Conservation (phyloP, 2,888 invertebrate species). For the Macaria liturata region DNA sequence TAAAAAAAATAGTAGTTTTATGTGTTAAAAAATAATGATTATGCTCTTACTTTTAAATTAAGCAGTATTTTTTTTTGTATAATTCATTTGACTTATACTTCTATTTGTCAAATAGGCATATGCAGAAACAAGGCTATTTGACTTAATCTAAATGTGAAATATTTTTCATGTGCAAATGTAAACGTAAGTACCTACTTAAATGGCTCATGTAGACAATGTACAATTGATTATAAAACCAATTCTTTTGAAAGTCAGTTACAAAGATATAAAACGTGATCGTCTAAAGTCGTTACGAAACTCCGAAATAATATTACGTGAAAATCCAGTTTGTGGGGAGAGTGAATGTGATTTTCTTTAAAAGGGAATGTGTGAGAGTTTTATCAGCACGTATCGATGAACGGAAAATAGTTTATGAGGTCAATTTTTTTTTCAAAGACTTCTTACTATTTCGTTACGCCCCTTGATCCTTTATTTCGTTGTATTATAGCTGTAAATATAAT, state of each 20-base stretch:
- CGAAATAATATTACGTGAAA: constrained; percentile 34
- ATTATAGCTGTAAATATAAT: too few relatives aligned
- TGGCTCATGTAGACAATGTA: too few relatives aligned
- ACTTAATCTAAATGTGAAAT: too few relatives aligned
- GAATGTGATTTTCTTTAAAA: constrained; percentile 29
- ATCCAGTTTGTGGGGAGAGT: constrained; percentile 27
- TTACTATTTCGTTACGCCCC: constrained; percentile 6
- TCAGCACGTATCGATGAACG: constrained; percentile 34
- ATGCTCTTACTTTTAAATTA: too few relatives aligned
- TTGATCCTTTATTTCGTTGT: neutral
- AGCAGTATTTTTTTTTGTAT: too few relatives aligned
- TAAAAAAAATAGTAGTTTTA: too few relatives aligned
- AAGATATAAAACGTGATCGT: constrained; percentile 31
- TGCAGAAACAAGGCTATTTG: too few relatives aligned
- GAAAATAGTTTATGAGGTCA: constrained; percentile 29
- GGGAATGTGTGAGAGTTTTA: constrained; percentile 27
- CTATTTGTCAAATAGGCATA: too few relatives aligned
- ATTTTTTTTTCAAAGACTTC: constrained; percentile 23
- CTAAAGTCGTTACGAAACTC: constrained; percentile 31
- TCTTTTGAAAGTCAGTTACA: constrained; percentile 12
- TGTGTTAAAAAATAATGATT: too few relatives aligned
- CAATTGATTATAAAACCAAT: neutral
- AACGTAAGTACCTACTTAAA: too few relatives aligned
- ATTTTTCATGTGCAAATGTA: too few relatives aligned
- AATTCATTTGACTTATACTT: too few relatives aligned